phyloP scores from a whole-genome alignment of 2,797 vertebrate species.

The Saxicola maurus region DNA sequence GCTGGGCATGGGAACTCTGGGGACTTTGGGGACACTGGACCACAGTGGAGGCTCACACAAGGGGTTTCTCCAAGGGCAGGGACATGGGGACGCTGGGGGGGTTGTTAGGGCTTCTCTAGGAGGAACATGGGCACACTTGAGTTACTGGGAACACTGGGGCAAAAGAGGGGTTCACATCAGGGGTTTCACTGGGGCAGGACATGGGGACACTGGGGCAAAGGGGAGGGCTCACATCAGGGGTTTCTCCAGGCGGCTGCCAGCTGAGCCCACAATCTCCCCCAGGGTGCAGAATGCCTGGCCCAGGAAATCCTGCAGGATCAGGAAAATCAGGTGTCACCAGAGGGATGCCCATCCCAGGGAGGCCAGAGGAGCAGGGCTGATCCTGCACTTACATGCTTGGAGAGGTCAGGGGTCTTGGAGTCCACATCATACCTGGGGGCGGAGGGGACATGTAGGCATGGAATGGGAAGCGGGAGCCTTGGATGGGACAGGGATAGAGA shows the following conservation, averaged over 20 bases:
- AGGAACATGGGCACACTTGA: background rate
- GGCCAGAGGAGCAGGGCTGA: background rate
- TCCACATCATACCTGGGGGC: constrained; percentile 88
- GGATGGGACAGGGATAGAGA: background rate
- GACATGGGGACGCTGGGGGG: no score
- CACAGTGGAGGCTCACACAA: background rate
- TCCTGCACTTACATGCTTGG: constrained; percentile 88
- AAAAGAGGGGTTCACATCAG: background rate
- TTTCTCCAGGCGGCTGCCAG: constrained; percentile 92
- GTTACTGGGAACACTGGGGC: background rate
- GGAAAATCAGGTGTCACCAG: background rate
- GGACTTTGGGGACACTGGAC: background rate
- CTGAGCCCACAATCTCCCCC: constrained; percentile 92
- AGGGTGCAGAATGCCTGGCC: constrained; percentile 94
- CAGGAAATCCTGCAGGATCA: constrained; percentile 84
- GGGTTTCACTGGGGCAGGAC: background rate
- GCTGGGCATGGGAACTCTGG: background rate
- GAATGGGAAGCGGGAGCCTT: fast-evolving
- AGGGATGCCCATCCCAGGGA: background rate
- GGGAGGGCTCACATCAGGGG: constrained; percentile 81
- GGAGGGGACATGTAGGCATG: background rate
- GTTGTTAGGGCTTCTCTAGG: background rate
- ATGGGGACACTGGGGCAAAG: background rate
- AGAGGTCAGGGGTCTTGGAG: constrained; percentile 93
- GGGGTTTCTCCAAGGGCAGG: background rate